Base-by-base conservation (phyloP, 2,888 invertebrate genomes). In the Pyrochroa serraticornis region DNA sequence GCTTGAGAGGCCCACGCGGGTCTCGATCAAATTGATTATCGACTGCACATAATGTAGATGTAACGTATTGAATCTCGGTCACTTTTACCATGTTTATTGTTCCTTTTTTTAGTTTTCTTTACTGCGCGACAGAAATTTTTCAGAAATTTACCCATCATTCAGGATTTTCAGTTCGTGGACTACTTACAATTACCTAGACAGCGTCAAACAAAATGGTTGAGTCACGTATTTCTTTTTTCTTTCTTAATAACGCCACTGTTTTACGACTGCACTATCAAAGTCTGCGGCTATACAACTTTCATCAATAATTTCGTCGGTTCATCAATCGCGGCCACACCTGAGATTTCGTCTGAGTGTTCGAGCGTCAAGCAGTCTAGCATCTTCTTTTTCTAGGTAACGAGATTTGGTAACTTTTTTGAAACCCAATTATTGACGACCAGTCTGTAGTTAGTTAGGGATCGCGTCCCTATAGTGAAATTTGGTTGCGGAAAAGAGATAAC, bases 281-380 rank as follows among this genome's bases (percentile, higher is more conserved):
- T 22, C 22, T 22, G 22, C 22, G 22, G 22, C 22, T 22, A 22
- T 22, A 22, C 47, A 47, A 46, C 54, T 54, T 54, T 55, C 48
- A 56, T 43, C 43, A 43, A 49, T 49, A 56, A 56, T 56, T 47
- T 34, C 14, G 39, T 49, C 55, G 51, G 52, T 52, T 45, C 38
- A 51, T 43, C 42, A 42, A 42, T 51, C 43, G 48, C 9, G 30
- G 50, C 56, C 56, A 56, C 56, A 56, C 56, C 56, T 56, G 49
- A 49, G 42, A 45, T 53, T 46, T 50, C 50, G 47, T 53, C 33
- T 33, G 32, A 31, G 48, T 22, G 22, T 22, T 22, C 22, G 9
- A 56, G 57, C 57, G 57, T 46, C 57, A 57, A 39, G 57, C 57
- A 51, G 57, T 57, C 57, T 57, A 51, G 46, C 44, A 49, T 37